Conservation (phyloP, 2,797 vertebrate species). For the Enoplosus armatus region DNA sequence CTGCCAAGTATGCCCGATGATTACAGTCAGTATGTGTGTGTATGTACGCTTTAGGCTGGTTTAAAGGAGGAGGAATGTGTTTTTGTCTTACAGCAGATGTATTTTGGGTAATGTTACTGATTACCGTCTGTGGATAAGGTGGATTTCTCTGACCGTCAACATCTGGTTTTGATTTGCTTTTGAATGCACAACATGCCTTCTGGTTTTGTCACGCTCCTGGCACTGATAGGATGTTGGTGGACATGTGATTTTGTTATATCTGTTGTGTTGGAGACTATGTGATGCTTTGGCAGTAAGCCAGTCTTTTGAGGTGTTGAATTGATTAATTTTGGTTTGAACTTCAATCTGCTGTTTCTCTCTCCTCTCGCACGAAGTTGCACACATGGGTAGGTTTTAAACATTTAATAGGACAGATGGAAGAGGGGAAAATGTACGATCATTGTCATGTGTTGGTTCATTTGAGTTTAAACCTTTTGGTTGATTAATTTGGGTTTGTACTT, state of each 20-base stretch:
- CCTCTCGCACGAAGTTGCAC: background rate
- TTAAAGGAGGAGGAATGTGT: background rate
- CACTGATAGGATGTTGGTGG: background rate
- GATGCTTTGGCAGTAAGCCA: background rate
- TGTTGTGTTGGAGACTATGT: background rate
- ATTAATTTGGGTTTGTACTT: slow-evolving; percentile 2
- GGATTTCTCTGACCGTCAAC: slow-evolving; percentile 4
- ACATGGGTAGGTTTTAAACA: too few relatives aligned
- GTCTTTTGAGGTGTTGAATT: background rate
- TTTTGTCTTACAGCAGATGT: background rate
- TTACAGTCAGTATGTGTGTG: background rate
- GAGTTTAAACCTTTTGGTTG: too few relatives aligned
- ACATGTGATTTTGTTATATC: slow-evolving; percentile 10
- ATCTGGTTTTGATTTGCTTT: slow-evolving; percentile 31
- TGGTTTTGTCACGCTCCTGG: slow-evolving; percentile 36
- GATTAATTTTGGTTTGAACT: slow-evolving; percentile 3
- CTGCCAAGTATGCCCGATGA: slow-evolving; percentile 9
- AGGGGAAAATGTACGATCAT: too few relatives aligned
- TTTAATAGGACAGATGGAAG: too few relatives aligned
- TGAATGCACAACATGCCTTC: background rate
- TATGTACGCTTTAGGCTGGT: background rate
- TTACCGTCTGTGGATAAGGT: background rate
- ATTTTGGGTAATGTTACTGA: background rate
- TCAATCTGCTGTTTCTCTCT: background rate
- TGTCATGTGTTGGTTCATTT: too few relatives aligned